Conservation (phyloP, 2,888 invertebrate species). For the Chromoteleia sp. region DNA sequence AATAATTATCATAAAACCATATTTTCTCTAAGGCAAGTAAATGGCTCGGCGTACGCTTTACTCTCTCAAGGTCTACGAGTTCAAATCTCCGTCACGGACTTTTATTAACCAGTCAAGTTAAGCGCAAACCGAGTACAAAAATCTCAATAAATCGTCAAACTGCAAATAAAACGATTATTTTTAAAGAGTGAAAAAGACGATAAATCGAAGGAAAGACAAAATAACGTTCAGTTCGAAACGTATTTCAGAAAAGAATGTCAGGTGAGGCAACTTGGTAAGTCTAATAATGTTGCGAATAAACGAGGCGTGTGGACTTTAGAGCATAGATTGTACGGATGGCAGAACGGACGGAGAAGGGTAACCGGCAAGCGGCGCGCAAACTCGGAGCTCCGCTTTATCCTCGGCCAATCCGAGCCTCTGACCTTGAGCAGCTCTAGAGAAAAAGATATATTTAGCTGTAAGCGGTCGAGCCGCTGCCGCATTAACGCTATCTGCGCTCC, state of each 20-base stretch:
- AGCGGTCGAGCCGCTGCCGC: slow-evolving; percentile 71
- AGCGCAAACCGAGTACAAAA: background rate
- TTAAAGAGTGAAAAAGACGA: background rate
- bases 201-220: slow-evolving; percentile 6
- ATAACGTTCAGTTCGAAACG: slow-evolving; percentile 18
- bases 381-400: slow-evolving; percentile 72
- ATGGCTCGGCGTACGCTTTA: background rate
- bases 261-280: slow-evolving; percentile 69
- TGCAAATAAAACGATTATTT: slow-evolving; percentile 15
- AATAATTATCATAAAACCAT: no score
- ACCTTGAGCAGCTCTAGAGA: slow-evolving; percentile 74
- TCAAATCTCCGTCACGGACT: slow-evolving; percentile 36
- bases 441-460: slow-evolving; percentile 75
- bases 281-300: slow-evolving; percentile 70
- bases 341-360: slow-evolving; percentile 69
- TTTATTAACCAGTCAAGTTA: slow-evolving; percentile 2
- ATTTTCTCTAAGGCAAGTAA: background rate
- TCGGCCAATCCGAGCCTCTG: slow-evolving; percentile 72
- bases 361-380: slow-evolving; percentile 69
- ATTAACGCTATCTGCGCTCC: slow-evolving; percentile 67
- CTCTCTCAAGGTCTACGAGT: slow-evolving; percentile 34
- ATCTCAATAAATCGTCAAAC: slow-evolving; percentile 3
- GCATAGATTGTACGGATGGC: slow-evolving; percentile 65
- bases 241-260: slow-evolving; percentile 58
- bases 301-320: slow-evolving; percentile 69